Percentiles rank a stretch among this genome's conserved stretches.
phyloP scores from a whole-genome alignment of 1,140 invertebrate species.

The Ostrea edulis region DNA sequence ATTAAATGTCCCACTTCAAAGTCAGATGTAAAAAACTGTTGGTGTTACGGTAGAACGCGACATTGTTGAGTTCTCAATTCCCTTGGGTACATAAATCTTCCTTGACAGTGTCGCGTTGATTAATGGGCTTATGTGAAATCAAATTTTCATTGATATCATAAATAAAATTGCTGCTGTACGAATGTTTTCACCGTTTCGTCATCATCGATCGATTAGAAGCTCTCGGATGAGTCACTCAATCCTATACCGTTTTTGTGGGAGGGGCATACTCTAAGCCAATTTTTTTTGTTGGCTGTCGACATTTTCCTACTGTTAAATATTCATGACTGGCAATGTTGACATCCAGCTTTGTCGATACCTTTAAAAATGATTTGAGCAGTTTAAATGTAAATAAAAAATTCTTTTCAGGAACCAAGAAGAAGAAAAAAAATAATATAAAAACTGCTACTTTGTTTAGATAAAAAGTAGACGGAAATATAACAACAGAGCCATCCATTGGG shows the following conservation, averaged over 20 bases:
- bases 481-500: not conserved
- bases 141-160: conserved; percentile 31
- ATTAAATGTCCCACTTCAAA: conserved; percentile 39
- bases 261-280: not conserved
- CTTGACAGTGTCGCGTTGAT: conserved; percentile 7
- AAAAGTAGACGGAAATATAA: not conserved
- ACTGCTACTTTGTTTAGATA: not conserved
- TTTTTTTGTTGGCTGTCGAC: not conserved
- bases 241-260: not conserved
- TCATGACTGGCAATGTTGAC: not conserved
- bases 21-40: not conserved
- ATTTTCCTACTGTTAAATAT: not conserved
- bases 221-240: not conserved
- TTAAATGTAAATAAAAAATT: too few relatives aligned
- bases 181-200: conserved; percentile 17
- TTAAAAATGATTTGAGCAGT: not conserved
- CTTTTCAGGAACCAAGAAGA: too few relatives aligned
- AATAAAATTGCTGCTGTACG: conserved; percentile 6
- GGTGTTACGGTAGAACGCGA: conserved; percentile 33
- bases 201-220: conserved; percentile 4
- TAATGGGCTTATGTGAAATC: conserved; percentile 19
- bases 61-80: conserved; percentile 9
- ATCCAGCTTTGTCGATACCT: not conserved
- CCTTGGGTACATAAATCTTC: conserved; percentile 19
- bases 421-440: not conserved